Evolutionary conservation across 2,113 vertebrate genomes (phyloP).

Genomic region (Osmerus mordax): DNA sequence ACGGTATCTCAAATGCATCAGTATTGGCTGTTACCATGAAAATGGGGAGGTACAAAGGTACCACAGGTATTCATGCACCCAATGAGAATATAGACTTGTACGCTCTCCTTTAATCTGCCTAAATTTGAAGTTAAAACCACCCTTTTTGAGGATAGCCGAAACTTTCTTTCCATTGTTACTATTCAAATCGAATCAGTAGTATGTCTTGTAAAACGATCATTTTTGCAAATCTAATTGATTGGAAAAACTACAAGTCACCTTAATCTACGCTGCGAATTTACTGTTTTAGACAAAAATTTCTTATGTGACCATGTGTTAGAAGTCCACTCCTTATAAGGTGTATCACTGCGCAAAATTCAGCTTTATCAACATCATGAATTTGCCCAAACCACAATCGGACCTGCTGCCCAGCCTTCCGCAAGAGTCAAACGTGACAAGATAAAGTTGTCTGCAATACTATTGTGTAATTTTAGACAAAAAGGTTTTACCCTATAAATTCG

Average conservation of each 20-base stretch:
- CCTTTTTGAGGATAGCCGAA: no score
- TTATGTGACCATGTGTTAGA: background rate
- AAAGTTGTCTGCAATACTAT: no score
- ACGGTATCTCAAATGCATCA: conserved; percentile 11
- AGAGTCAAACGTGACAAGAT: no score
- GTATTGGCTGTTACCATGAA: conserved; percentile 17
- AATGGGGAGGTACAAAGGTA: conserved; percentile 17
- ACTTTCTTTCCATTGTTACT: no score
- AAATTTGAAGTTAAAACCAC: background rate
- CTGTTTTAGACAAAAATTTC: background rate
- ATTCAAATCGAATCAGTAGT: background rate
- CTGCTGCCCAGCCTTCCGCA: no score
- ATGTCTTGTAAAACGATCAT: background rate
- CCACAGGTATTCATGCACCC: conserved; percentile 57
- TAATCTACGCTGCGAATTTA: background rate
- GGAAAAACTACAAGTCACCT: background rate
- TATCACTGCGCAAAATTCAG: conserved; percentile 57
- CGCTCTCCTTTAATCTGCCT: background rate
- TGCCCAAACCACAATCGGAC: no score
- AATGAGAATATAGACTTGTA: conserved; percentile 38
- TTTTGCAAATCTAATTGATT: background rate
- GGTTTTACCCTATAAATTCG: background rate
- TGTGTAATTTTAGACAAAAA: no score
- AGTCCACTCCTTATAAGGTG: conserved; percentile 81
- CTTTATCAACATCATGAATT: conserved; percentile 12